Conservation (phyloP, 2,888 invertebrate genomes). For the Oxystoma pomonae region DNA sequence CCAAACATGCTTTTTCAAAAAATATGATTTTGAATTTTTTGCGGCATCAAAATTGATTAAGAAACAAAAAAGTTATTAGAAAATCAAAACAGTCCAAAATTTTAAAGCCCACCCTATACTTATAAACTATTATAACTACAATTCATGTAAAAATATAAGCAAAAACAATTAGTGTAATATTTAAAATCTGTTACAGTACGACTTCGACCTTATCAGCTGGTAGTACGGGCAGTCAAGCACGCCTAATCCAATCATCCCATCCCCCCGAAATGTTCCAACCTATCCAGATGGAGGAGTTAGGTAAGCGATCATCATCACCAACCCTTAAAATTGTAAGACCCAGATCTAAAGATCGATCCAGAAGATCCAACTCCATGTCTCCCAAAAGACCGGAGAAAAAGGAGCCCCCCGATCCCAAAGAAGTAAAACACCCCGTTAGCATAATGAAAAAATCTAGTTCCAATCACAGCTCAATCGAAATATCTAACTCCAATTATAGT, state of each 20-base stretch:
- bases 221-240: conserved; percentile 89
- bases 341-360: background rate
- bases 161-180: no score
- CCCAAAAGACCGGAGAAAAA: background rate
- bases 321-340: conserved; percentile 1
- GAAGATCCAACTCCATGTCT: background rate
- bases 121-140: no score
- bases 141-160: no score
- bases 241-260: conserved; percentile 90
- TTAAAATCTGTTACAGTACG: conserved; percentile 57
- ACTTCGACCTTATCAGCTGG: conserved; percentile 92
- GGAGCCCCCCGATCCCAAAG: background rate
- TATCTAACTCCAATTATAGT: background rate
- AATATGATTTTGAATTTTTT: no score
- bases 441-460: conserved; percentile 1
- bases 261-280: conserved; percentile 91
- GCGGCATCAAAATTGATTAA: no score
- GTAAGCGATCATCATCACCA: conserved; percentile 60
- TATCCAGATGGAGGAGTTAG: conserved; percentile 81
- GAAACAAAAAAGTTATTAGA: no score
- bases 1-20: no score
- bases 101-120: no score
- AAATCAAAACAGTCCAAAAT: no score
- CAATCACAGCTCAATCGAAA: background rate
- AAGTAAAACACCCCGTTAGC: background rate